Percentiles rank a stretch among this genome's conserved stretches.
Conservation (phyloP, 2,113 vertebrate genomes). For the Hepsetus odoe region DNA sequence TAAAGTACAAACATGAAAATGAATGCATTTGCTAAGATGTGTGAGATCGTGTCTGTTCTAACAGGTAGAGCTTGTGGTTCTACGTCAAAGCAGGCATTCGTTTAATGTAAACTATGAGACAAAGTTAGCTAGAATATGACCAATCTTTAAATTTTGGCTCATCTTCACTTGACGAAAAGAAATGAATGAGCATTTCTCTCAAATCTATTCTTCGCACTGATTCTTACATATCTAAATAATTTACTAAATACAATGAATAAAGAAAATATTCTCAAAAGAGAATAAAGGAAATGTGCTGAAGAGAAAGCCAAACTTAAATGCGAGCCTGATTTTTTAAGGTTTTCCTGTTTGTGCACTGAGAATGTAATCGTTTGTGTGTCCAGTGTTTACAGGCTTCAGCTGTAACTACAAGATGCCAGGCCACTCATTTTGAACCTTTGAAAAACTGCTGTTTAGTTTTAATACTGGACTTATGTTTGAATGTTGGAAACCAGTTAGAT, state of each 20-base stretch:
- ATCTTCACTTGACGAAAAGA: slow-evolving; percentile 13
- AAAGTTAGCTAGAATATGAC: background rate
- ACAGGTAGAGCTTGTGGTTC: background rate
- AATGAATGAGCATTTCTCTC: too few species aligned
- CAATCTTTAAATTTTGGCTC: slow-evolving; percentile 24
- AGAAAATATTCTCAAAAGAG: slow-evolving; percentile 28
- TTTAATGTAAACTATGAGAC: background rate
- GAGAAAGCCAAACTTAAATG: background rate
- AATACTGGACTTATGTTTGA: background rate
- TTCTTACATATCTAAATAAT: slow-evolving; percentile 30
- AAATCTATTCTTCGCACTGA: slow-evolving; percentile 13
- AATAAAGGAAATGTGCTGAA: background rate
- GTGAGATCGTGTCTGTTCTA: background rate
- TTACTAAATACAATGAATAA: slow-evolving; percentile 43
- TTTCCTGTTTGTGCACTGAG: background rate
- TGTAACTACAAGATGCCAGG: background rate
- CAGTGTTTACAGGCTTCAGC: background rate
- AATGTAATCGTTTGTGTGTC: background rate
- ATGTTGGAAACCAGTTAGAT: background rate
- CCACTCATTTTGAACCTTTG: background rate
- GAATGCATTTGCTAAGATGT: too few species aligned
- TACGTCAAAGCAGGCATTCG: background rate
- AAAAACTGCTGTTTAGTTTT: background rate
- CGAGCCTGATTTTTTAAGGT: background rate
- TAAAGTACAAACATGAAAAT: too few species aligned